A percentile compares a stretch with the other conserved stretches of the same genome.
Conservation (phyloP, 2,113 vertebrate genomes). For the Zapornia atra region DNA sequence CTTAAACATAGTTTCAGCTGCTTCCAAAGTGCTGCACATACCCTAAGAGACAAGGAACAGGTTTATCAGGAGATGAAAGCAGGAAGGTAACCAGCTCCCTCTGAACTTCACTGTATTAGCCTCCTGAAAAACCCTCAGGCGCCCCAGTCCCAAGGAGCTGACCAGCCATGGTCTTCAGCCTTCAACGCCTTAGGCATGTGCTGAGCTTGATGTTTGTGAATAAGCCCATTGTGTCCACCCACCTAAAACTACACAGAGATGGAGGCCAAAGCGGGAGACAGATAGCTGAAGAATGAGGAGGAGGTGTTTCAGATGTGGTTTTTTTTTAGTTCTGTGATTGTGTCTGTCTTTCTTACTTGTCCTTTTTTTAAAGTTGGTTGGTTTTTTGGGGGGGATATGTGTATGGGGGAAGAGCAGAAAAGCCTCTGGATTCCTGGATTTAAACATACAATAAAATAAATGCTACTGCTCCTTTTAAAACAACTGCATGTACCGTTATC, state of each 20-base stretch:
- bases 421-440: background rate
- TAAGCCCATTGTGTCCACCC: conserved; percentile 57
- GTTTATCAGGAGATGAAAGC: background rate
- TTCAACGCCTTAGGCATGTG: conserved; percentile 17
- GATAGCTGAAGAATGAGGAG: conserved; percentile 60
- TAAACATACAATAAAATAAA: background rate
- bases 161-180: background rate
- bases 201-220: conserved; percentile 31
- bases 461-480: background rate
- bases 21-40: background rate
- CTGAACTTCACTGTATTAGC: background rate
- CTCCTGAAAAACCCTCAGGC: background rate
- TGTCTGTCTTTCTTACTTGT: background rate
- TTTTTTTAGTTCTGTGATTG: conserved; percentile 3
- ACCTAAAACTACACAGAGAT: conserved; percentile 11
- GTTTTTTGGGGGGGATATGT: background rate
- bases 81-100: background rate
- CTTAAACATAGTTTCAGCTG: background rate
- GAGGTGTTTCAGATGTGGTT: conserved; percentile 38
- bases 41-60: background rate
- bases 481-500: background rate
- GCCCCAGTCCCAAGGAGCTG: background rate
- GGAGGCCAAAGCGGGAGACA: conserved; percentile 42
- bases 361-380: background rate
- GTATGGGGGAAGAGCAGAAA: background rate